Evolutionary conservation across 2,888 invertebrate species (phyloP).

Genomic region (Euphydryas editha): DNA sequence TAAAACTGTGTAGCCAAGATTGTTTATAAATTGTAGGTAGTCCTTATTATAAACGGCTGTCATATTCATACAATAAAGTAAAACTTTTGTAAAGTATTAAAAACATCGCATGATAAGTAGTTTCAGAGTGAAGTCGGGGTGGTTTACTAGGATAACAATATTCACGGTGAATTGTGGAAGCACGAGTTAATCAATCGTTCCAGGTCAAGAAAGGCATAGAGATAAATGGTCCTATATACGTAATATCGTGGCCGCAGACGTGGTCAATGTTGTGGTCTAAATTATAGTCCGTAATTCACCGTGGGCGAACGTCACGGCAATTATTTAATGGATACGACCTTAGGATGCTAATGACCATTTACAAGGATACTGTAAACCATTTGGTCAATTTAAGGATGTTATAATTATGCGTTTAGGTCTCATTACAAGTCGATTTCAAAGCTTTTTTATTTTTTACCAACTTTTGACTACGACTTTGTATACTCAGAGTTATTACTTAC

Average conservation of each 20-base stretch:
- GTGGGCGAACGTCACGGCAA: conserved; percentile 15
- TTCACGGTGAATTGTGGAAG: background rate
- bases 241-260: conserved; percentile 44
- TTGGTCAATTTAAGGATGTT: background rate
- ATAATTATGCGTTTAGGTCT: background rate
- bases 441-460: too few relatives aligned
- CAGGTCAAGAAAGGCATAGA: conserved; percentile 23
- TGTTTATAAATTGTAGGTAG: too few relatives aligned
- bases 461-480: too few relatives aligned
- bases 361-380: too few relatives aligned
- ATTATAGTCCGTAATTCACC: conserved; percentile 49
- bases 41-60: too few relatives aligned
- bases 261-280: conserved; percentile 44
- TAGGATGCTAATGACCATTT: conserved; percentile 1
- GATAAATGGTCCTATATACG: conserved; percentile 25
- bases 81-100: too few relatives aligned
- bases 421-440: too few relatives aligned
- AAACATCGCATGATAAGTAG: too few relatives aligned
- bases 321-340: conserved; percentile 1
- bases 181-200: conserved; percentile 29
- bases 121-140: background rate
- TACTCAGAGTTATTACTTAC: too few relatives aligned
- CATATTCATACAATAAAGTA: too few relatives aligned
- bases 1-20: too few relatives aligned
- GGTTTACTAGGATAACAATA: conserved; percentile 9